phyloP scores from a whole-genome alignment of 2,113 vertebrate species.

The Gavialis gangeticus region DNA sequence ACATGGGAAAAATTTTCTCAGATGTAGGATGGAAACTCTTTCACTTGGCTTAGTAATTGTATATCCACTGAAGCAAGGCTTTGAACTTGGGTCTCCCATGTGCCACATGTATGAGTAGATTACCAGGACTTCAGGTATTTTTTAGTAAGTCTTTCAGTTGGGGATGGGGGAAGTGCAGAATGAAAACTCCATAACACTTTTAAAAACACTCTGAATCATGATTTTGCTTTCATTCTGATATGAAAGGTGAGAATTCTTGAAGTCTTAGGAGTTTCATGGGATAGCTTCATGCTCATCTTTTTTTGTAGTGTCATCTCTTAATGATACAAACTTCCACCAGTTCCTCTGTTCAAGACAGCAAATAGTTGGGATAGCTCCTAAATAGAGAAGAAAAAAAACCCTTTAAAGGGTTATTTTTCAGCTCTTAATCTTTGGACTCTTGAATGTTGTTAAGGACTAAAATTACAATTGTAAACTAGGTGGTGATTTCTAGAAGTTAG shows the following conservation, averaged over 20 bases:
- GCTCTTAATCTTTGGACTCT: background rate
- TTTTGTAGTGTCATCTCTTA: too few species aligned
- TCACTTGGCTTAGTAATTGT: background rate
- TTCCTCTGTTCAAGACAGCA: background rate
- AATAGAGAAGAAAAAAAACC: background rate
- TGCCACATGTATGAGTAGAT: background rate
- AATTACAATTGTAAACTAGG: background rate
- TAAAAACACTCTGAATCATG: too few species aligned
- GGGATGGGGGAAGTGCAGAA: too few species aligned
- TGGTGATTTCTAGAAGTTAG: background rate
- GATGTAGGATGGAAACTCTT: background rate
- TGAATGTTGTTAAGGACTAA: background rate
- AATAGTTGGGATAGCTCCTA: background rate
- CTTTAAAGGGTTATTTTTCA: background rate
- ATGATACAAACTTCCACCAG: background rate
- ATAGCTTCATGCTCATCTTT: too few species aligned
- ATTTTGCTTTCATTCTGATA: too few species aligned
- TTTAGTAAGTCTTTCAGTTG: too few species aligned
- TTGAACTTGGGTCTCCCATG: background rate
- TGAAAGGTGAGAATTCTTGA: too few species aligned
- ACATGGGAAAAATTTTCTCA: background rate
- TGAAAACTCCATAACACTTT: too few species aligned
- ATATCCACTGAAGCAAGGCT: background rate
- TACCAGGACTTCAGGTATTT: too few species aligned
- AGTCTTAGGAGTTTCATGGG: too few species aligned